These are phyloP conservation scores for Tricholauxania praeusta DNA, from an alignment of 2,888 invertebrate genomes.

Conservation along the genomic window DNA sequence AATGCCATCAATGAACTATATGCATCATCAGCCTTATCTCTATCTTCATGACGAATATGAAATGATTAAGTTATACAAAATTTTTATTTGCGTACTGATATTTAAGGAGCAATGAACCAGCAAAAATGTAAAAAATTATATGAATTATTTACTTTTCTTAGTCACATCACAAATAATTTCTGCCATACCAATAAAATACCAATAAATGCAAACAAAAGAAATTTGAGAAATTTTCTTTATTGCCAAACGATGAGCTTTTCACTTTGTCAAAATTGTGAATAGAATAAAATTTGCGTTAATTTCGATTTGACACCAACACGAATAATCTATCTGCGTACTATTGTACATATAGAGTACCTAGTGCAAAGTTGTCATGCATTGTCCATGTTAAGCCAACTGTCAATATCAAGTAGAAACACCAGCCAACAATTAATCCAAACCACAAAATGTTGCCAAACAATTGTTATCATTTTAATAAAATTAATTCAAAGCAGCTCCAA, in stretches of 20 bases:
- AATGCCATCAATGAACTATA: too few species aligned
- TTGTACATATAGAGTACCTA: background rate
- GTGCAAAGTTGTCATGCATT: background rate
- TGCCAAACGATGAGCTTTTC: constrained; percentile 29
- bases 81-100: too few species aligned
- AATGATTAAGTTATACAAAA: too few species aligned
- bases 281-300: constrained; percentile 48
- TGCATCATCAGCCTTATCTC: too few species aligned
- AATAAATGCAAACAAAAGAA: background rate
- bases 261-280: constrained; percentile 42
- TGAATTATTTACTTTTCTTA: too few species aligned
- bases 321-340: background rate
- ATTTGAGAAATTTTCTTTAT: constrained; percentile 24
- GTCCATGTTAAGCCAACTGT: too few species aligned
- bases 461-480: constrained; percentile 33
- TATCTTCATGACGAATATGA: too few species aligned
- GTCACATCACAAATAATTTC: too few species aligned
- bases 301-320: constrained; percentile 38
- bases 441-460: constrained; percentile 24
- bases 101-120: too few species aligned
- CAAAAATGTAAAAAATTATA: too few species aligned
- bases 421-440: background rate
- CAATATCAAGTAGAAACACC: constrained; percentile 5
- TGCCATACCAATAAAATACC: too few species aligned
- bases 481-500: background rate